Evolutionary conservation across 1,140 invertebrate species (phyloP), one percentile per base, ranked within the genome.

Genomic region (Polypedilum vanderplanki): DNA sequence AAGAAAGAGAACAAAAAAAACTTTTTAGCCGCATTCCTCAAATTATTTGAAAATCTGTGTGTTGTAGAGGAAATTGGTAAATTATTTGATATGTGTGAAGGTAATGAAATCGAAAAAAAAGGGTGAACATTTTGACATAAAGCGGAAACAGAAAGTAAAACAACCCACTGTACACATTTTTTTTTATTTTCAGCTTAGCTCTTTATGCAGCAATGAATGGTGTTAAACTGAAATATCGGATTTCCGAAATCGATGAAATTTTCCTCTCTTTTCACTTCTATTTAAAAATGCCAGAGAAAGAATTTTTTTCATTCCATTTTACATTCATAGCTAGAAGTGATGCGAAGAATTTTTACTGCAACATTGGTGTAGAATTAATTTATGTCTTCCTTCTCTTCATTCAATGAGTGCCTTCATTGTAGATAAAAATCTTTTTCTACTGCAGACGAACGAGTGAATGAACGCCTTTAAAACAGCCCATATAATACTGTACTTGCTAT

Each of bases 171-270:
- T 57, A 15, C 24, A 33, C 46, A 57, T 3, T 57, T 15, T 46
- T 46, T 46, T 15, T 46, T 46, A 12, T 46, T 57, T 15, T 57
- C 46, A n/a, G 12, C 12, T 57, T 57, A n/a, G 12, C 15, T 12
- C 1, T 57, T 0, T 57, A n/a, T 57, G 46, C 24, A 33, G 24
- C 24, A 33, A 18, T 18, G 17, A 22, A 18, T 70, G 65, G 65
- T 70, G 65, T 70, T 70, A 70, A 70, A 20, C 65, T 70, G 65
- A 70, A 70, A 70, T 70, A 70, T 70, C 65, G 65, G 65, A 70
- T 70, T 20, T 70, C 65, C 65, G 17, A 70, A 70, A 70, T 70
- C 65, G 65, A 70, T 70, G 65, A 70, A 70, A 20, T 70, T 70
- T 18, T 9, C 8, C 8, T 8, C 8, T 8, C n/a, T 8, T 57